Conservation (phyloP, 1,140 invertebrate genomes). For the Homarus americanus region DNA sequence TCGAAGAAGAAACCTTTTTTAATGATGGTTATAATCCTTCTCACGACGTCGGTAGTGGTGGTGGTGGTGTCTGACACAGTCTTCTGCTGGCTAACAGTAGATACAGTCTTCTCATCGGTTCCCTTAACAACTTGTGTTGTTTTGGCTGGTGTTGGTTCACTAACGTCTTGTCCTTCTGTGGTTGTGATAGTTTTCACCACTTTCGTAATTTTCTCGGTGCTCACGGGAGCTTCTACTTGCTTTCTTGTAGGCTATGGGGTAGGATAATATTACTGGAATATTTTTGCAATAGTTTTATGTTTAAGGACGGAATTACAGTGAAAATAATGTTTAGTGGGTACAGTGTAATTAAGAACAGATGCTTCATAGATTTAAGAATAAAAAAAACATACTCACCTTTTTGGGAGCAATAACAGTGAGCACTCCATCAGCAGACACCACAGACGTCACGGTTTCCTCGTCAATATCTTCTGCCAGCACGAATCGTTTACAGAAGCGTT, state of each 20-base stretch:
- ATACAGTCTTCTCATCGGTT: neutral
- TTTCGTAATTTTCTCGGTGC: constrained; percentile 17
- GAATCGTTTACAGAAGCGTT: constrained; percentile 44
- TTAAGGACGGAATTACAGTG: too few relatives aligned
- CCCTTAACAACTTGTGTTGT: neutral
- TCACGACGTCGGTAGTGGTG: neutral
- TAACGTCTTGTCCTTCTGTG: constrained; percentile 5
- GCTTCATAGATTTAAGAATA: too few relatives aligned
- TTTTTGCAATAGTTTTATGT: too few relatives aligned
- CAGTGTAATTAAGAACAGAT: too few relatives aligned
- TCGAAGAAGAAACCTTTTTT: constrained; percentile 59
- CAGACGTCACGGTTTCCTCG: constrained; percentile 31
- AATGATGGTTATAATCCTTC: constrained; percentile 25
- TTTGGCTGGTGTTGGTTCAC: neutral
- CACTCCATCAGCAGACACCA: constrained; percentile 41
- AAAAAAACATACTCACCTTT: neutral
- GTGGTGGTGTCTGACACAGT: neutral
- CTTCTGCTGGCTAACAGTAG: constrained; percentile 1
- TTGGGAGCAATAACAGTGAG: constrained; percentile 37
- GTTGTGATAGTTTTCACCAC: constrained; percentile 17
- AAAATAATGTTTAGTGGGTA: too few relatives aligned
- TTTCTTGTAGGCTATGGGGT: neutral
- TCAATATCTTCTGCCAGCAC: constrained; percentile 39
- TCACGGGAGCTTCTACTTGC: neutral
- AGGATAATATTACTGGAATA: neutral